Evolutionary conservation across 2,113 vertebrate species (phyloP).

Genomic region (Dascyllus trimaculatus): DNA sequence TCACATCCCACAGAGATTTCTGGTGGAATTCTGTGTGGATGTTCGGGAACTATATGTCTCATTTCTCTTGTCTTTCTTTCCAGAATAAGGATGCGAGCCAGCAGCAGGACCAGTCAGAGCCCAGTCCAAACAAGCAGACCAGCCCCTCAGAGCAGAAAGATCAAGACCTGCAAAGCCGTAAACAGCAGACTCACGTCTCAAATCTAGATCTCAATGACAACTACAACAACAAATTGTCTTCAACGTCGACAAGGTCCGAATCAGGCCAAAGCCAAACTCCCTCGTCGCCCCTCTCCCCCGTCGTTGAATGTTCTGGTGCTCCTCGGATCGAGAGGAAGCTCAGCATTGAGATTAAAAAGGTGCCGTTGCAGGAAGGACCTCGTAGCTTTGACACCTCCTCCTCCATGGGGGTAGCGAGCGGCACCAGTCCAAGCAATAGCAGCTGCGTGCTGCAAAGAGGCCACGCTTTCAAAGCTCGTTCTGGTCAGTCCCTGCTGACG

Average conservation of each 20-base stretch:
- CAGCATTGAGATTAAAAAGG: constrained; percentile 97
- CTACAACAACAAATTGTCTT: constrained; percentile 86
- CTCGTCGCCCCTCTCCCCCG: constrained; percentile 57
- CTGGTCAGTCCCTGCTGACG: constrained; percentile 75
- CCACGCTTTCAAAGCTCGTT: constrained; percentile 92
- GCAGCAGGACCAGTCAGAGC: constrained; percentile 65
- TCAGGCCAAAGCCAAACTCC: constrained; percentile 60
- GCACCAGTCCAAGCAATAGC: constrained; percentile 47
- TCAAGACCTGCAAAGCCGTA: constrained; percentile 51
- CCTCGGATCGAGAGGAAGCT: constrained; percentile 90
- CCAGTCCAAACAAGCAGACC: constrained; percentile 48
- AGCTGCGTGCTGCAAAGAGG: constrained; percentile 85
- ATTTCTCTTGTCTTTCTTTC: constrained; percentile 11
- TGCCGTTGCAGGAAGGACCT: constrained; percentile 94
- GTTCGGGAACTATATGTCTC: background rate
- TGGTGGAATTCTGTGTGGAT: background rate
- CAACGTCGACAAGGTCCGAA: constrained; percentile 69
- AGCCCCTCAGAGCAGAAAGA: constrained; percentile 67
- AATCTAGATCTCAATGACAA: constrained; percentile 94
- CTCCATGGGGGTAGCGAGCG: constrained; percentile 45
- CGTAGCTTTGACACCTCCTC: constrained; percentile 91
- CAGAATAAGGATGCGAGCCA: constrained; percentile 60
- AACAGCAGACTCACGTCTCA: constrained; percentile 66
- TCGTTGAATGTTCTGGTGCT: constrained; percentile 73
- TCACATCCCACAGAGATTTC: background rate